A percentile compares a stretch with the other conserved stretches of the same genome.
phyloP scores from a whole-genome alignment of 2,888 invertebrate genomes.

The Adineta ricciae region DNA sequence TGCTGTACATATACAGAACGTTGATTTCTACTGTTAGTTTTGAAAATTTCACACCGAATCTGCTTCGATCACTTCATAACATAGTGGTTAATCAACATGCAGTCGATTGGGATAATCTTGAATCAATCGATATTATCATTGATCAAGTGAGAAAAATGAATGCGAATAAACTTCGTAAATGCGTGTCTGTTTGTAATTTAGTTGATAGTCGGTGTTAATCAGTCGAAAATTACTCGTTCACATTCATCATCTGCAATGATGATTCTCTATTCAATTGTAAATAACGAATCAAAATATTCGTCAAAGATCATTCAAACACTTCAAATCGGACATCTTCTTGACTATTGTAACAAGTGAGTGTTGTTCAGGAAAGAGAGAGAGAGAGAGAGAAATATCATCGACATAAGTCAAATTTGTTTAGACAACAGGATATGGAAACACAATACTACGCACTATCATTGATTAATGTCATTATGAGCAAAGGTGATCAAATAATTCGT shows the following conservation, averaged over 20 bases:
- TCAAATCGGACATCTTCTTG: not conserved
- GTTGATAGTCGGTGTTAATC: not conserved
- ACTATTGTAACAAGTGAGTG: not conserved
- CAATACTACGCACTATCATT: conserved; percentile 12
- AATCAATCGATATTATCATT: not conserved
- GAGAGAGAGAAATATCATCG: no score
- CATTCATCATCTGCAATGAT: conserved; percentile 7
- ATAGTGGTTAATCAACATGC: not conserved
- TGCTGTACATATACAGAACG: not conserved
- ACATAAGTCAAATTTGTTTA: no score
- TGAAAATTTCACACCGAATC: not conserved
- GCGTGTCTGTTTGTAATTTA: not conserved
- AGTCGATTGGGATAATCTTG: not conserved
- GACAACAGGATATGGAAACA: not conserved
- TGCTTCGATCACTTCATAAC: not conserved
- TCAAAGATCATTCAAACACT: not conserved
- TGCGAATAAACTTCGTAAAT: no score
- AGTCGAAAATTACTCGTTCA: not conserved
- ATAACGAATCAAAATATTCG: not conserved
- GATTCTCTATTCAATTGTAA: conserved; percentile 10
- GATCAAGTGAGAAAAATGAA: not conserved
- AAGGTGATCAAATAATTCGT: not conserved
- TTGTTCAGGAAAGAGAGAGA: no score
- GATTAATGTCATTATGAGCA: not conserved
- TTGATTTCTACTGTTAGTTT: not conserved